These are phyloP conservation scores for Colinus virginianus DNA, from an alignment of 2,113 vertebrate genomes.

Conservation along the genomic window DNA sequence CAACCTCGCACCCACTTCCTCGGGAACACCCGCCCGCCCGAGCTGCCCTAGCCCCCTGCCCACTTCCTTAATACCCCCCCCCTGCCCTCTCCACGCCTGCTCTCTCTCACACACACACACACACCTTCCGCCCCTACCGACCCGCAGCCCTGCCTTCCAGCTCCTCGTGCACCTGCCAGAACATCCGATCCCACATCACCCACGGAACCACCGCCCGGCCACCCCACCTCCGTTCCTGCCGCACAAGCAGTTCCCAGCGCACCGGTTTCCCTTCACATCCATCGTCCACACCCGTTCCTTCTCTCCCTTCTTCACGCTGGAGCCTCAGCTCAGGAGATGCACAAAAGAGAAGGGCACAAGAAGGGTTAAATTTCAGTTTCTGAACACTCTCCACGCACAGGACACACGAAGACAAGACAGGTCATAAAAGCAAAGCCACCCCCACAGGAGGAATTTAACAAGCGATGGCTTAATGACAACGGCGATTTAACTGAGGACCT, in stretches of 20 bases:
- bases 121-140: neutral
- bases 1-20: neutral
- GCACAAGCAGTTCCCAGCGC: neutral
- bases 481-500: neutral
- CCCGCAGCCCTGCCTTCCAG: neutral
- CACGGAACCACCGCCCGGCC: too few species aligned
- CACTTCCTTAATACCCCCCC: neutral
- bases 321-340: fast-evolving
- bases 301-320: neutral
- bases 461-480: neutral
- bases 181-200: fast-evolving
- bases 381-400: neutral
- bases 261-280: neutral
- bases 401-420: neutral
- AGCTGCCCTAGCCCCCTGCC: neutral
- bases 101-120: neutral
- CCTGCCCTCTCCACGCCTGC: neutral
- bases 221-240: neutral
- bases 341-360: neutral
- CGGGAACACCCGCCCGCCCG: neutral
- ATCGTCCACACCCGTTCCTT: neutral
- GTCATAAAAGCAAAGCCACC: neutral
- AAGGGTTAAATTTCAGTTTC: neutral
- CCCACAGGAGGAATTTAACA: neutral
- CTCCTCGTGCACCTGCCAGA: fast-evolving